Evolutionary conservation across 2,888 invertebrate species (phyloP), one percentile per base, ranked within the genome.

Genomic region (Eupeodes luniger): DNA sequence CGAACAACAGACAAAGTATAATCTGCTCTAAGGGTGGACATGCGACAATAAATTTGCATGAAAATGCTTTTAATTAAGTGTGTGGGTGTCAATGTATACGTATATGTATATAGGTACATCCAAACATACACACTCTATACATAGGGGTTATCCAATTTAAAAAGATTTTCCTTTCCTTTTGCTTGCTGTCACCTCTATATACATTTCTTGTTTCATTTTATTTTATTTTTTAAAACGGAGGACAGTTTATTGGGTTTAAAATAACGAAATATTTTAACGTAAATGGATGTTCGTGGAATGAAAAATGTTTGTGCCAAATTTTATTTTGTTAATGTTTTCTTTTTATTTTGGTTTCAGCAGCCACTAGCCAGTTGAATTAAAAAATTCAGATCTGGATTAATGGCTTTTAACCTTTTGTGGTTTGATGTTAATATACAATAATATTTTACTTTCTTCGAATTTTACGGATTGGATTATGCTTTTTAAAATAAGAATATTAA

Each of bases 21-120:
- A 55, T 80, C 57, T 72, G 59, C 47, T 47, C 19, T 49, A 36
- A 75, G 75, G 86, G 79, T 78, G 85, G 85, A 79, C 49, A 70
- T 55, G 57, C 40, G 59, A 34, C 19, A 16, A 47, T 72, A 59
- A 75, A 84, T 79, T 75, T 67, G 74, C 67, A 55, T 79, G 79
- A 66, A 72, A 78, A 78, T 66, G 80, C 47, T 79, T 79, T 70
- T 72, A 59, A 72, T 72, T 59, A 59, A 40, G 72, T 34, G 72
- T 72, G 57, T 59, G 72, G 72, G 72, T 72, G 72, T 59, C 59
- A 27, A 59, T 49, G 53, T 53, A 19, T 16, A 9, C 10, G 14
- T 51, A 51, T 12, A 14, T 12, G 14, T 51, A 51, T 14, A 40
- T 40, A 59, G 59, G 34, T 14, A 59, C 5, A 61, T 7, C 3